A percentile compares a stretch with the other conserved stretches of the same genome.
phyloP scores from a whole-genome alignment of 2,113 vertebrate genomes.

The Bungarus multicinctus region DNA sequence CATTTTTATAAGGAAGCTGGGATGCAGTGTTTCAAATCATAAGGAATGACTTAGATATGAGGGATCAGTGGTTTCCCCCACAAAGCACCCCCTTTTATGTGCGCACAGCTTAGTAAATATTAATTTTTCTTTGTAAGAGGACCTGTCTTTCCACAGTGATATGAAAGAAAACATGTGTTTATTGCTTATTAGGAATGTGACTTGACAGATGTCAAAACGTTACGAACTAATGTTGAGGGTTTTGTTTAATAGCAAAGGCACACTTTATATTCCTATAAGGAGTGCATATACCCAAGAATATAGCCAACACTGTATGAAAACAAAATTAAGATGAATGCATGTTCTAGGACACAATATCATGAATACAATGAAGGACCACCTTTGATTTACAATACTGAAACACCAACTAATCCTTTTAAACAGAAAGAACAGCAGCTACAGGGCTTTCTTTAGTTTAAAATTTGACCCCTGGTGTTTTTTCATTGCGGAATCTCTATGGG shows the following conservation, averaged over 20 bases:
- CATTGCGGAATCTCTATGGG: conserved; percentile 38
- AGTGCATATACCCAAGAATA: not conserved
- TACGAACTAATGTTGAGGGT: conserved; percentile 24
- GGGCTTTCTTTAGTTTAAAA: conserved; percentile 49
- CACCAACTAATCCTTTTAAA: conserved; percentile 36
- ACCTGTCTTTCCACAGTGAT: conserved; percentile 32
- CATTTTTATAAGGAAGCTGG: not conserved
- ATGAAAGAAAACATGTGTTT: conserved; percentile 10
- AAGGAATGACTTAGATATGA: not conserved
- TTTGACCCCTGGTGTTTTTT: conserved; percentile 52
- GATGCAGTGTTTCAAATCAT: not conserved
- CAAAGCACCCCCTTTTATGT: not conserved
- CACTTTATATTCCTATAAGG: conserved; percentile 46
- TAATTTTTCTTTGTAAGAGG: not conserved
- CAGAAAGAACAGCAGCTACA: conserved; percentile 43
- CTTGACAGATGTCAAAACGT: conserved; percentile 34
- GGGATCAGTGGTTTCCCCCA: not conserved
- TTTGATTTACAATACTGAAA: conserved; percentile 49
- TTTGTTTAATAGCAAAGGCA: conserved; percentile 51
- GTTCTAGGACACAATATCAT: conserved; percentile 33
- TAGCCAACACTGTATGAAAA: conserved; percentile 51
- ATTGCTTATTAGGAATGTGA: conserved; percentile 51
- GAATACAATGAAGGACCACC: conserved; percentile 47
- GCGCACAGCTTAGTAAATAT: not conserved
- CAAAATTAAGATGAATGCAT: conserved; percentile 37